phyloP scores from a whole-genome alignment of 2,888 invertebrate genomes.

The Drosophila emarginata region DNA sequence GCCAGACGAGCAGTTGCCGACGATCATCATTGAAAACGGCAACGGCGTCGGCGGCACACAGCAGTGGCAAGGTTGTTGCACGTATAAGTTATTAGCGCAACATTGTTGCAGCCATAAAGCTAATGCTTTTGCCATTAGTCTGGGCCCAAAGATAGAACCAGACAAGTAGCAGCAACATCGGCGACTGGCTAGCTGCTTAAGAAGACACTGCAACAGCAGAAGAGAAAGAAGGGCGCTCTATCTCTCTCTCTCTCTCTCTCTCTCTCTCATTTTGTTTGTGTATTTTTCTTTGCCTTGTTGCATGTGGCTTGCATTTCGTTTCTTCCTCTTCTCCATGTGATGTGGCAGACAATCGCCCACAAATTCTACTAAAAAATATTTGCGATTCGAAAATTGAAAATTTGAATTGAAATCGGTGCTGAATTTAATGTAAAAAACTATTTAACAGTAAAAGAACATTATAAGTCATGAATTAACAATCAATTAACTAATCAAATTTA shows the following conservation, averaged over 20 bases:
- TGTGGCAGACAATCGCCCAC: conserved; percentile 13
- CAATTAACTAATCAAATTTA: too few species aligned
- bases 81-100: conserved; percentile 64
- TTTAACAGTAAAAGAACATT: background rate
- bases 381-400: background rate
- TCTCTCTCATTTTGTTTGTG: conserved; percentile 42
- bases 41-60: background rate
- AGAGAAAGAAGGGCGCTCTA: background rate
- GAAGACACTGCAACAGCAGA: background rate
- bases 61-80: conserved; percentile 67
- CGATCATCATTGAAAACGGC: conserved; percentile 27
- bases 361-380: conserved; percentile 2
- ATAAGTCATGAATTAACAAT: too few species aligned
- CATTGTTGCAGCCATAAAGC: conserved; percentile 61
- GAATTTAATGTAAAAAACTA: background rate
- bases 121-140: conserved; percentile 45
- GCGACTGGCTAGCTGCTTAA: background rate
- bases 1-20: conserved; percentile 8
- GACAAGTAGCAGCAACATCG: background rate
- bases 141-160: conserved; percentile 24
- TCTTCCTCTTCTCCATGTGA: background rate
- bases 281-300: conserved; percentile 27
- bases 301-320: conserved; percentile 13
- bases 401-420: background rate
- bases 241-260: background rate